Evolutionary conservation across 2,888 invertebrate species (phyloP), one percentile per base, ranked within the genome.

Genomic region (Perdita meconis): DNA sequence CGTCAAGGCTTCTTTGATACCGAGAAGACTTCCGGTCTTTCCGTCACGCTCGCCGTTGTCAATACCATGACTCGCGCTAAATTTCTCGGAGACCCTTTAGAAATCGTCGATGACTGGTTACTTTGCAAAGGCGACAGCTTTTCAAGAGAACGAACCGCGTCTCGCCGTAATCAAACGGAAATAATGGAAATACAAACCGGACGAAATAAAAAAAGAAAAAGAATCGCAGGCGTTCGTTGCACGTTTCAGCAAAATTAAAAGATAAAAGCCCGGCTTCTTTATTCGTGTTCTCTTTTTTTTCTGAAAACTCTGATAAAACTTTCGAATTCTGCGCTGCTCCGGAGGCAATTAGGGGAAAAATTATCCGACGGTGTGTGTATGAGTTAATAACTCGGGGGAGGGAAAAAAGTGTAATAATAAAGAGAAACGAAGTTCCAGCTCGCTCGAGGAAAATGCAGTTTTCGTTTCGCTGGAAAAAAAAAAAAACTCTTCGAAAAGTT

Each of bases 21-120:
- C 26, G 26, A 44, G 59, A 59, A 44, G 22, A 50, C 50, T 50
- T 60, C 60, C 53, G 22, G 61, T 22, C 22, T 50, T 50, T 50
- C 61, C 13, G 22, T 30, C n/a, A 4, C 50, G 38, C 24, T 51
- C 38, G 5, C 36, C 38, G 26, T 47, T 19, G 19, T 40, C n/a
- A 6, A 16, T 26, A 16, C 16, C 30, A 26, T 40, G 38, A 63
- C 51, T 22, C 22, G 36, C 50, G 22, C 6, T 16, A 16, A 19
- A 40, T 34, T 16, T 34, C 34, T 47, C 53, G 12, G 12, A 0
- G 34, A 30, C 40, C 19, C 19, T 30, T 56, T 24, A 24, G 55
- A 56, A 56, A 44, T 47, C n/a, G 34, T 10, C 42, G 55, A 65
- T 67, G 30, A 38, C 50, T 26, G 19, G 40, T 40, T 19, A 13